Evolutionary conservation across 2,113 vertebrate genomes (phyloP), one percentile per base, ranked within the genome.

Genomic region (Haemorhous mexicanus): DNA sequence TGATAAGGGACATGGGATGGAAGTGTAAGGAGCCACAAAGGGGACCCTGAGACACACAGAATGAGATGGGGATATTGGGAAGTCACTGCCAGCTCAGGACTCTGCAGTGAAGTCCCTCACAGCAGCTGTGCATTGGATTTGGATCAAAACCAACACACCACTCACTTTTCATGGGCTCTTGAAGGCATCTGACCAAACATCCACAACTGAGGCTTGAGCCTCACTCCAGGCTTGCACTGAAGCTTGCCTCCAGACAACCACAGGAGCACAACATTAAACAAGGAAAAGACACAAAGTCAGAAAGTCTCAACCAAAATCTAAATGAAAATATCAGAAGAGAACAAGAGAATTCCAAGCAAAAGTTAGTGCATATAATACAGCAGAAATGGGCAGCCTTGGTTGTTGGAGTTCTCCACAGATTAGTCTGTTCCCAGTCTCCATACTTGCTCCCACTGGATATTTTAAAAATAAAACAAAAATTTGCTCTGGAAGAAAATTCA

Each of bases 401-500:
- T 37, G 14, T 10, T 72, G 26, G 61, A 63, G 16, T 14, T 11
- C 27, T 91, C 46, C 64, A 20, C 9, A 92, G 59, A 84, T 11
- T 39, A 63, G 24, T 28, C 67, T 77, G 64, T 80, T 84, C 78
- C 44, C 33, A 47, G 19, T 72, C 22, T 74, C 55, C 4, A 5
- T 21, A 52, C 28, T 44, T 81, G 3, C 22, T 53, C 50, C 41
- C 22, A 81, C 33, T 3, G 10, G 27, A 27, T 30, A 44, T 84
- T 77, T 73, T 47, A 88, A 91, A 86, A 59, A 85, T 68, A 44
- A 59, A 91, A 72, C 11, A 56, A 61, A 58, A 72, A 76, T 21
- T 52, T 62, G 90, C 24, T 37, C 26, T 28, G 30, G 35, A 76
- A 93, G 70, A 66, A 93, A 96, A 95, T 53, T 66, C 47, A 84